These are phyloP conservation scores for Epizoanthus scotinus DNA, from an alignment of 92 coral and sea anemone genomes.

Conservation along the genomic window DNA sequence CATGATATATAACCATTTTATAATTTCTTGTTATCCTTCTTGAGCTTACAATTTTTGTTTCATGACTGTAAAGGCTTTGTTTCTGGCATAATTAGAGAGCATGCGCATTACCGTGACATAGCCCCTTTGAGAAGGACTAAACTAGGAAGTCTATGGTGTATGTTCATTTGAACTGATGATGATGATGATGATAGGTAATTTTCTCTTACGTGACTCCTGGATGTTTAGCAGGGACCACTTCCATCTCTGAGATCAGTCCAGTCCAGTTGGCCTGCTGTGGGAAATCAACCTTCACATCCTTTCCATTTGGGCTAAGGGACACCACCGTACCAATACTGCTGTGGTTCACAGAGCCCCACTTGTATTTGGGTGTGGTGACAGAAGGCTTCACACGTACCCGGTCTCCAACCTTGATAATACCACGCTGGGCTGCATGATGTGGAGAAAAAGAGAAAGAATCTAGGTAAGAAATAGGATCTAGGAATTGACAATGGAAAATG, in stretches of 20 bases:
- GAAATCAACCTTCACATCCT: conserved; percentile 97
- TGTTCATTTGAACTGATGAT: no score
- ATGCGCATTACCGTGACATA: no score
- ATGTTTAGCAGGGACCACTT: conserved; percentile 95
- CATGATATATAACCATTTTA: no score
- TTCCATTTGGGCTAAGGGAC: conserved; percentile 94
- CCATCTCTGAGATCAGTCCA: conserved; percentile 96
- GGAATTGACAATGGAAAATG: no score
- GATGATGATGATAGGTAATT: no score
- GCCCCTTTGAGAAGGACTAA: no score
- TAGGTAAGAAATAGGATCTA: no score
- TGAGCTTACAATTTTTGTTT: no score
- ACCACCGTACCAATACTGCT: conserved; percentile 94
- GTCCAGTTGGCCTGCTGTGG: conserved; percentile 99
- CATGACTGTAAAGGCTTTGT: no score
- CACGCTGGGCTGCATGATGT: conserved; percentile 76
- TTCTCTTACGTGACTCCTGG: conserved; percentile 79
- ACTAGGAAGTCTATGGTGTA: no score
- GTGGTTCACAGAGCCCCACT: conserved; percentile 99
- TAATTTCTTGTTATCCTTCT: no score
- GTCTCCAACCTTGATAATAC: conserved; percentile 93
- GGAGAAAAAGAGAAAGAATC: background rate
- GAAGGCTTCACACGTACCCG: conserved; percentile 95
- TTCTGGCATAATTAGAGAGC: no score
- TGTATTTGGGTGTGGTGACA: conserved; percentile 96